phyloP scores from a whole-genome alignment of 2,888 invertebrate genomes.

The Nomada fabriciana region DNA sequence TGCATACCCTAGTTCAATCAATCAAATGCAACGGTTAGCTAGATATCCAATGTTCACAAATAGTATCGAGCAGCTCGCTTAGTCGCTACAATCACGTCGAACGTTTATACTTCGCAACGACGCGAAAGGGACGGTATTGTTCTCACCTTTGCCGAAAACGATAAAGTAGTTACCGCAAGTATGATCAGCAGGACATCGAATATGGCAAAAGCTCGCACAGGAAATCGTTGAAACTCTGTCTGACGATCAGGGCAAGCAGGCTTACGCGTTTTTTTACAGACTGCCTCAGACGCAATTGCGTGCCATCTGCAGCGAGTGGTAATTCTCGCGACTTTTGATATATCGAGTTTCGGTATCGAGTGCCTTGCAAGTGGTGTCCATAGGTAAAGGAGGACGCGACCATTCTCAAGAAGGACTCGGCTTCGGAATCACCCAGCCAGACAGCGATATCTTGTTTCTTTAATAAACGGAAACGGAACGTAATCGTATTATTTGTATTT shows the following conservation, averaged over 20 bases:
- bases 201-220: conserved; percentile 45
- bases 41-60: too few relatives aligned
- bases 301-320: conserved; percentile 74
- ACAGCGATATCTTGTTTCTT: conserved; percentile 83
- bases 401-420: conserved; percentile 59
- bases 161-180: background rate
- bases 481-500: conserved; percentile 84
- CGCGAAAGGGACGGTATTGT: background rate
- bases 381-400: conserved; percentile 64
- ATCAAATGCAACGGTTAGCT: too few relatives aligned
- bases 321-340: conserved; percentile 82
- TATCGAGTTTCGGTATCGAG: conserved; percentile 84
- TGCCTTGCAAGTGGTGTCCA: conserved; percentile 71
- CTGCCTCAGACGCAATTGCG: conserved; percentile 55
- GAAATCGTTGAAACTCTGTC: conserved; percentile 77
- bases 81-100: too few relatives aligned
- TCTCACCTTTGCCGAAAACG: conserved; percentile 8
- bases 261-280: conserved; percentile 70
- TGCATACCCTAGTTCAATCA: too few relatives aligned
- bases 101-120: background rate
- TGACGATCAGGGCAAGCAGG: conserved; percentile 78
- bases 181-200: conserved; percentile 39
- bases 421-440: conserved; percentile 70
- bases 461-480: conserved; percentile 84
- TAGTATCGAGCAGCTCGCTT: too few relatives aligned